These are phyloP conservation scores for Hylomyscus alleni DNA, from an alignment of 2,797 vertebrate genomes.

Conservation along the genomic window DNA sequence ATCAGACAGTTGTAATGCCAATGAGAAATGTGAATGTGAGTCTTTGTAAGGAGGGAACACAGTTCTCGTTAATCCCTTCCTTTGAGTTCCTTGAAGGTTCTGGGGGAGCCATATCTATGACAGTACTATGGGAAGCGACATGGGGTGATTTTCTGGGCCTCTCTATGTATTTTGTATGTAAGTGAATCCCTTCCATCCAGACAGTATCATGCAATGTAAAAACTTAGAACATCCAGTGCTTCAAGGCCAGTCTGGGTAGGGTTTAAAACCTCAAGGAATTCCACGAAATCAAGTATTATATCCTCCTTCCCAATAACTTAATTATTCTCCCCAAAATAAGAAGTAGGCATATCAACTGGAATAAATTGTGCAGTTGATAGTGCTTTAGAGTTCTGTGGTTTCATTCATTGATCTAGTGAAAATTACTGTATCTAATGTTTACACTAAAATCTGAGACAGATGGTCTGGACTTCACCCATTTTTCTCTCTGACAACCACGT, in stretches of 20 bases:
- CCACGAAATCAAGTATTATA: background rate
- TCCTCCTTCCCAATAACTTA: background rate
- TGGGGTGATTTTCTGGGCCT: background rate
- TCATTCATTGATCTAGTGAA: background rate
- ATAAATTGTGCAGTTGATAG: background rate
- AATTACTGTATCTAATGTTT: background rate
- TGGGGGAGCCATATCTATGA: background rate
- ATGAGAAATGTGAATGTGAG: background rate
- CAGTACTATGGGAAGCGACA: background rate
- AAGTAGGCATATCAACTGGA: background rate
- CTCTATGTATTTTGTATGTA: background rate
- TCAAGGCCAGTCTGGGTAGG: background rate
- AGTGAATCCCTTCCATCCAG: background rate
- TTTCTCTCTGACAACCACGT: background rate
- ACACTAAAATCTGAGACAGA: background rate
- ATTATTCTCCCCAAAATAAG: background rate
- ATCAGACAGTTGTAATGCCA: slow-evolving; percentile 38
- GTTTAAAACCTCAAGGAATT: background rate
- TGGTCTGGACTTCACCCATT: rapidly evolving
- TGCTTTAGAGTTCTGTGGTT: background rate
- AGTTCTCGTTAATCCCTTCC: background rate
- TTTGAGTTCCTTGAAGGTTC: background rate
- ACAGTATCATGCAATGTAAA: background rate
- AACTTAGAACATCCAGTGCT: background rate
- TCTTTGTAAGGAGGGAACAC: slow-evolving; percentile 33